A percentile compares a stretch with the other conserved stretches of the same genome.
Conservation (phyloP, 2,113 vertebrate species). For the Nothoprocta perdicaria region DNA sequence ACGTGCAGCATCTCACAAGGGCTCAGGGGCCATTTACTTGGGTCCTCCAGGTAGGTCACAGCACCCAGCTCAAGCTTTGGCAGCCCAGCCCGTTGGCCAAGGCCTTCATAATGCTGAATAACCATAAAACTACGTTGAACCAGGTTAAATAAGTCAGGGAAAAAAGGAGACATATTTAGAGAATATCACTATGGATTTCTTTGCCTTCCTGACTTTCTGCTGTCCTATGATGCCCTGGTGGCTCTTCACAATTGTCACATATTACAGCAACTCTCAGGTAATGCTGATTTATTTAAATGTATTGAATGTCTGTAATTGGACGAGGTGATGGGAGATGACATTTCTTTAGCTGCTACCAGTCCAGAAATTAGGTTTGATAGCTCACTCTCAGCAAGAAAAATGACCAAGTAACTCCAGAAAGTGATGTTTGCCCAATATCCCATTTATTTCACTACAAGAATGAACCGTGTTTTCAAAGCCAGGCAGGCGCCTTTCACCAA, state of each 20-base stretch:
- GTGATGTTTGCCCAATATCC: background rate
- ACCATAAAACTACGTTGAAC: background rate
- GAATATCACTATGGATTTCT: background rate
- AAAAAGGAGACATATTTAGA: background rate
- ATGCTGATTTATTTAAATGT: background rate
- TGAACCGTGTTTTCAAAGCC: background rate
- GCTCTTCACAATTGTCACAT: background rate
- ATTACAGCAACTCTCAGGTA: background rate
- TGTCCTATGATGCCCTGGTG: background rate
- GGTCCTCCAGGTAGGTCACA: background rate
- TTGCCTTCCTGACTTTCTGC: background rate
- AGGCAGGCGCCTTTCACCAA: background rate
- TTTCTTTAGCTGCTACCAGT: background rate
- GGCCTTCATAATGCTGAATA: background rate
- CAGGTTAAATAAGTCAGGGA: background rate
- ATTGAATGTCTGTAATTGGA: background rate
- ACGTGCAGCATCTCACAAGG: rapidly evolving
- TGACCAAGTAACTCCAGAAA: background rate
- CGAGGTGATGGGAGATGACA: background rate
- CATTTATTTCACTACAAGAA: background rate
- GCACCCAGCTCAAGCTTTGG: background rate
- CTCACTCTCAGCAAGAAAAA: background rate
- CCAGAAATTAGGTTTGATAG: background rate
- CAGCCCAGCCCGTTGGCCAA: background rate
- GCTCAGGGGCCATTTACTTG: background rate